These are phyloP conservation scores for Gopherus flavomarginatus DNA, from an alignment of 2,113 vertebrate species.

Conservation along the genomic window DNA sequence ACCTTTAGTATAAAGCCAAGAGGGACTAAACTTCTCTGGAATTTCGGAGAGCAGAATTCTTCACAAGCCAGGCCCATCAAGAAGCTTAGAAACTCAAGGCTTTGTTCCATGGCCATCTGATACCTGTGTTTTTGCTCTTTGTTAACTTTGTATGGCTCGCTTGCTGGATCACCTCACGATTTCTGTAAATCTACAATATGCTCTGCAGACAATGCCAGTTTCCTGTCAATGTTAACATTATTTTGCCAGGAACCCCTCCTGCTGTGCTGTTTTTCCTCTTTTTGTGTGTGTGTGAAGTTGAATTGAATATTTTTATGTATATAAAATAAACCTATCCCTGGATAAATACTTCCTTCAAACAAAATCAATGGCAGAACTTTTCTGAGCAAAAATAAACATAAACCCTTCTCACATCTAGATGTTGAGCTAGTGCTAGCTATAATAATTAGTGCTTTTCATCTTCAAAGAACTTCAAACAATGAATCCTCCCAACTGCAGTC, in stretches of 20 bases:
- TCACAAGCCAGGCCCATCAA: background rate
- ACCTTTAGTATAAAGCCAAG: background rate
- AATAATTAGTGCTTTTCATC: slow-evolving; percentile 65
- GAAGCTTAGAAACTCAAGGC: background rate
- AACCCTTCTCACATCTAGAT: background rate
- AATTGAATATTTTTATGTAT: slow-evolving; percentile 43
- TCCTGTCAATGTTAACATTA: slow-evolving; percentile 13
- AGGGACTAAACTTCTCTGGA: background rate
- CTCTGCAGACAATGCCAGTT: slow-evolving; percentile 49
- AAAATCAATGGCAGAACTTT: slow-evolving; percentile 51
- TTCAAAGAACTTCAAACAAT: slow-evolving; percentile 72
- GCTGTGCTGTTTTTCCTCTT: slow-evolving; percentile 7
- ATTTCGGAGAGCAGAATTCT: background rate
- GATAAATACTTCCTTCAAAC: slow-evolving; percentile 57
- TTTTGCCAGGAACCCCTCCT: slow-evolving; percentile 13
- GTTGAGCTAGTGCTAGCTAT: slow-evolving; percentile 31
- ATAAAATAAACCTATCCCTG: slow-evolving; percentile 39
- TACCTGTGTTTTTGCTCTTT: background rate
- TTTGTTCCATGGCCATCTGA: background rate
- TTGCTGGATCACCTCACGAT: background rate
- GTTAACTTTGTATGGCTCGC: background rate
- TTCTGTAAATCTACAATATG: slow-evolving; percentile 17
- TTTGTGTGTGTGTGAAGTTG: slow-evolving; percentile 2
- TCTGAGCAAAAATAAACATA: slow-evolving; percentile 55
- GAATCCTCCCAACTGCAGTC: background rate